Evolutionary conservation across 2,113 vertebrate species (phyloP).

Genomic region (Nycticryphes semicollaris): DNA sequence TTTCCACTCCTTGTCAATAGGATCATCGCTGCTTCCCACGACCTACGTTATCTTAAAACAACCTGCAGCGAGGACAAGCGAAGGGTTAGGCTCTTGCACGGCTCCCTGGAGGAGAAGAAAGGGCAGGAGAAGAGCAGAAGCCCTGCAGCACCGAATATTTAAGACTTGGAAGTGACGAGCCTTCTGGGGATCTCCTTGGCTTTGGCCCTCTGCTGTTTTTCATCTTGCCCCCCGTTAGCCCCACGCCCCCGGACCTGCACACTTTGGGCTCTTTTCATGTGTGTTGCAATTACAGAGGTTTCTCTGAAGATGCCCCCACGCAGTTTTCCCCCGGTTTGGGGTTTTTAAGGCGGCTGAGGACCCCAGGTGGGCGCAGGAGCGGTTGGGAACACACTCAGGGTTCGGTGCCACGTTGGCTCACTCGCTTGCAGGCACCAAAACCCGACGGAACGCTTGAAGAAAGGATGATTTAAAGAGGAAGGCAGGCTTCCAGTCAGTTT

Average conservation of each 20-base stretch:
- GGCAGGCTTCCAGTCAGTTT: neutral
- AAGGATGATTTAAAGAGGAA: neutral
- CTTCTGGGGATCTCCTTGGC: neutral
- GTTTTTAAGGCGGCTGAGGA: neutral
- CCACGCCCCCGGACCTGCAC: neutral
- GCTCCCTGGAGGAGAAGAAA: neutral
- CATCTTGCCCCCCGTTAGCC: neutral
- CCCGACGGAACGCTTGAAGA: accelerated
- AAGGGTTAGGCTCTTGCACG: neutral
- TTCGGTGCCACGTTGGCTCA: neutral
- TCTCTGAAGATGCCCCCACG: slow-evolving; percentile 19
- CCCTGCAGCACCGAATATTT: slow-evolving; percentile 2
- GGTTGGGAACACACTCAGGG: neutral
- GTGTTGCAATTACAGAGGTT: neutral
- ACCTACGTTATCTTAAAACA: neutral
- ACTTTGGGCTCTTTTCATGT: neutral
- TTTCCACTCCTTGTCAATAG: neutral
- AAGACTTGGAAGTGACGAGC: neutral
- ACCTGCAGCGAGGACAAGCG: neutral
- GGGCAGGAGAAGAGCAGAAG: neutral
- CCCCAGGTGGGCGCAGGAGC: neutral
- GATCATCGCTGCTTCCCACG: neutral
- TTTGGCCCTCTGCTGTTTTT: neutral
- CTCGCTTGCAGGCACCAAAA: neutral
- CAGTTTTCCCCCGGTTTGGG: neutral